Percentiles rank a stretch among this genome's conserved stretches.
phyloP scores from a whole-genome alignment of 23 tunicate species.

The Ciona savignyi region DNA sequence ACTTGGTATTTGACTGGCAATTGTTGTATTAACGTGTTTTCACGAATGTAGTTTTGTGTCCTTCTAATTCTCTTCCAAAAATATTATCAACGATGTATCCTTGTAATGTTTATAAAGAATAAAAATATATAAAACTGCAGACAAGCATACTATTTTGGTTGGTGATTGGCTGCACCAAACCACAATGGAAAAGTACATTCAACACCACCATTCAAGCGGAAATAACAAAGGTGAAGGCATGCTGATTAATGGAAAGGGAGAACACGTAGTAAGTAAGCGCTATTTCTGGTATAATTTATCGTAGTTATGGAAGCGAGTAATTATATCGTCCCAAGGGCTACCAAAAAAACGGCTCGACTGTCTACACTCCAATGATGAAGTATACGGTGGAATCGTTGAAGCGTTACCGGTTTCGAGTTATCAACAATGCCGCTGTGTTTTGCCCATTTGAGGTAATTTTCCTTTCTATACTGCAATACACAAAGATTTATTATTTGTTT shows the following conservation, averaged over 20 bases:
- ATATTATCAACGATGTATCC: no score
- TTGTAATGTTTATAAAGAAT: no score
- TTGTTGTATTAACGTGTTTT: no score
- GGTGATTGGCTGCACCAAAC: slow-evolving; percentile 89
- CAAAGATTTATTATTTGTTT: not conserved
- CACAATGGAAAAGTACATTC: slow-evolving; percentile 50
- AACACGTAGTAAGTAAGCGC: slow-evolving; percentile 15
- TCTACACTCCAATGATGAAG: slow-evolving; percentile 13
- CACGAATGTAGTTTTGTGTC: no score
- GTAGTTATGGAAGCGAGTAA: no score
- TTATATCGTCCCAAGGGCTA: not conserved
- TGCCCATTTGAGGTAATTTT: slow-evolving; percentile 77
- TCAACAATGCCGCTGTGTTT: slow-evolving; percentile 76
- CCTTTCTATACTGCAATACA: not conserved
- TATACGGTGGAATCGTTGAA: slow-evolving; percentile 25
- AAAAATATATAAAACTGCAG: no score
- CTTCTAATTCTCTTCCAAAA: no score
- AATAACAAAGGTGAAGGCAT: slow-evolving; percentile 90
- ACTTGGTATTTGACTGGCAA: no score
- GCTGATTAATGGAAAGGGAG: slow-evolving; percentile 81
- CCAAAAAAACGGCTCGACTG: not conserved
- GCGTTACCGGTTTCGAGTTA: slow-evolving; percentile 75
- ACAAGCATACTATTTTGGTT: slow-evolving; percentile 43
- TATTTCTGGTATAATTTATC: no score
- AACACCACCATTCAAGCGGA: slow-evolving; percentile 85